Base-by-base conservation (phyloP, 2,113 vertebrate species). In the Sphyrna mokarran region DNA sequence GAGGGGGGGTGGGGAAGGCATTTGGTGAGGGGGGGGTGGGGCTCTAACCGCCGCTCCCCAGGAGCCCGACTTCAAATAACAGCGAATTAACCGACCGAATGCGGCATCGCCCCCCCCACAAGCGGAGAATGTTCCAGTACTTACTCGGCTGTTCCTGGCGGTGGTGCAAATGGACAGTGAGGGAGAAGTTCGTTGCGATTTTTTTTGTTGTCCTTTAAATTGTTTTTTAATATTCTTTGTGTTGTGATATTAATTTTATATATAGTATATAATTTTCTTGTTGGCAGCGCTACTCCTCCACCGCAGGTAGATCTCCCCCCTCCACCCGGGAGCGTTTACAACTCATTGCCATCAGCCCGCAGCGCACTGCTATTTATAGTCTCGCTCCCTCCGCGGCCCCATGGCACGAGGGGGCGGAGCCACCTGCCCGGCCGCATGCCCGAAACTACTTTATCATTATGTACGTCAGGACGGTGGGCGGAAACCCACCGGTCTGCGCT, bases 321-420 rank as follows among this genome's bases (percentile, higher is more conserved):
- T 96, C 97, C 96, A 97, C 97, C 97, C 96, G 97, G 97, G 97
- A 98, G 98, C 97, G 97, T 97, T 97, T 97, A 98, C 97, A 98
- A 98, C 98, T 98, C 97, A 98, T 97, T 97, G 97, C 97, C 97
- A 97, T 97, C 96, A 97, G 97, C 97, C 96, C 96, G 96, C 96
- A 95, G 96, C 96, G 96, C 96, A 8, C 96, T 95, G 96, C 96
- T 68, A 96, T 98, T 97, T 98, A 98, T 98, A 98, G 97, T 96
- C 96, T 95, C 96, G 97, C 97, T 97, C 97, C 97, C 97, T 97
- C 97, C 63, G 91, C 66, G 93, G 66, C 1, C 7, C 37, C n/a
- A 97, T 97, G 97, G 97, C 97, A 97, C 68, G 95, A 89, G 97
- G 96, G 96, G 98, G 97, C 97, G 97, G 98, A 97, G 97, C 98